Evolutionary conservation across 2,888 invertebrate species (phyloP).

Genomic region (Ornithoptera alexandrae): DNA sequence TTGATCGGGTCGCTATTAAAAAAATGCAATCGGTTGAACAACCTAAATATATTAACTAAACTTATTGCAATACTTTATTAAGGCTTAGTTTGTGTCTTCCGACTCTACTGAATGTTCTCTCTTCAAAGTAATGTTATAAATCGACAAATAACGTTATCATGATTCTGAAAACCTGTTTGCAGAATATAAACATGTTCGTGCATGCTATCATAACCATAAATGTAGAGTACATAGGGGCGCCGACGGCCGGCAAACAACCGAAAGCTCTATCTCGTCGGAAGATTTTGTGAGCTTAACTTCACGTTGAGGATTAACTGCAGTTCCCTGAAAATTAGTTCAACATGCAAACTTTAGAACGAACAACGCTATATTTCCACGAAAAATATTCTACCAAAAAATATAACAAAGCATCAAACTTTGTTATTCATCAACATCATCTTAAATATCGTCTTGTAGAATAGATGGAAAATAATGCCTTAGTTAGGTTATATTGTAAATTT

Average conservation of each 20-base stretch:
- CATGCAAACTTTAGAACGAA: constrained; percentile 50
- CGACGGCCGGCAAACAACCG: constrained; percentile 43
- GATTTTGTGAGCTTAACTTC: constrained; percentile 58
- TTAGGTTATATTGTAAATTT: too few relatives aligned
- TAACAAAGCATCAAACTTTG: constrained; percentile 4
- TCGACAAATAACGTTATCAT: constrained; percentile 11
- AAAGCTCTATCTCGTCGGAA: constrained; percentile 54
- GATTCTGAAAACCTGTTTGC: constrained; percentile 9
- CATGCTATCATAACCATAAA: constrained; percentile 29
- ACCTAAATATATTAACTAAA: too few relatives aligned
- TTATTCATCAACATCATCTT: neutral
- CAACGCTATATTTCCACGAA: constrained; percentile 32
- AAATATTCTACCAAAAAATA: constrained; percentile 9
- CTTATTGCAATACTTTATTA: neutral
- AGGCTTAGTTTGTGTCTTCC: neutral
- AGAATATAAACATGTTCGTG: constrained; percentile 21
- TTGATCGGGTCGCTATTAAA: too few relatives aligned
- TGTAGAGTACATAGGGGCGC: constrained; percentile 41
- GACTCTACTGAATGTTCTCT: neutral
- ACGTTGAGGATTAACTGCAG: constrained; percentile 55
- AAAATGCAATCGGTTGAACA: too few relatives aligned
- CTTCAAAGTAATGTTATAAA: neutral
- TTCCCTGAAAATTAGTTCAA: constrained; percentile 48
- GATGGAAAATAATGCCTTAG: too few relatives aligned
- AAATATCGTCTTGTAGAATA: neutral